Percentiles rank a stretch among this genome's conserved stretches.
Evolutionary conservation across 1,140 invertebrate species (phyloP).

Genomic region (Tetramorium simillimum): DNA sequence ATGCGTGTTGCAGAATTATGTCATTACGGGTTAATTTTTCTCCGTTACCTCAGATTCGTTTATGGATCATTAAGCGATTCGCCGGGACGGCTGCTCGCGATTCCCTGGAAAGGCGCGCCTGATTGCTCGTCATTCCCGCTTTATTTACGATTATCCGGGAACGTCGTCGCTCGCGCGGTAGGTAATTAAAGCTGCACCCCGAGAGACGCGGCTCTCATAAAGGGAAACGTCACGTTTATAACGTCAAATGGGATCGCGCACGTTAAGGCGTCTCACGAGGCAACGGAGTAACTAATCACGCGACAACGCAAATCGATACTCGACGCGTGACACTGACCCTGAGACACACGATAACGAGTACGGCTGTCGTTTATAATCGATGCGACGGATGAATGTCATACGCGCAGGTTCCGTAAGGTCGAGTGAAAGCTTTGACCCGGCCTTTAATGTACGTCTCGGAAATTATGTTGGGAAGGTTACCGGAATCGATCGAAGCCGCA

Average conservation of each 20-base stretch:
- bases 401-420: conserved; percentile 18
- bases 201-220: background rate
- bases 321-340: conserved; percentile 40
- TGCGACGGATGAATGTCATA: background rate
- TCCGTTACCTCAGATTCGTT: conserved; percentile 50
- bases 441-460: conserved; percentile 30
- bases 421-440: conserved; percentile 48
- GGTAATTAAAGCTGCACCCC: conserved; percentile 47
- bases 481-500: background rate
- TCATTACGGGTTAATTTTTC: conserved; percentile 38
- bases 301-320: conserved; percentile 37
- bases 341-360: conserved; percentile 17
- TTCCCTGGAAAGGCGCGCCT: conserved; percentile 35
- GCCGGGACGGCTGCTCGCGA: conserved; percentile 28
- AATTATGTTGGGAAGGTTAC: conserved; percentile 26
- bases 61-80: conserved; percentile 42
- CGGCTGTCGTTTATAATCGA: conserved; percentile 18
- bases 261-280: background rate
- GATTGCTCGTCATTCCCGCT: conserved; percentile 36
- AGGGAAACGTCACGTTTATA: background rate
- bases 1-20: background rate
- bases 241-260: conserved; percentile 22
- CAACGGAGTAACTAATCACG: conserved; percentile 21
- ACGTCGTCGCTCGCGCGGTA: background rate
- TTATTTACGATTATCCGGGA: conserved; percentile 58